phyloP scores from a whole-genome alignment of 2,113 vertebrate species.

The Sorex araneus region DNA sequence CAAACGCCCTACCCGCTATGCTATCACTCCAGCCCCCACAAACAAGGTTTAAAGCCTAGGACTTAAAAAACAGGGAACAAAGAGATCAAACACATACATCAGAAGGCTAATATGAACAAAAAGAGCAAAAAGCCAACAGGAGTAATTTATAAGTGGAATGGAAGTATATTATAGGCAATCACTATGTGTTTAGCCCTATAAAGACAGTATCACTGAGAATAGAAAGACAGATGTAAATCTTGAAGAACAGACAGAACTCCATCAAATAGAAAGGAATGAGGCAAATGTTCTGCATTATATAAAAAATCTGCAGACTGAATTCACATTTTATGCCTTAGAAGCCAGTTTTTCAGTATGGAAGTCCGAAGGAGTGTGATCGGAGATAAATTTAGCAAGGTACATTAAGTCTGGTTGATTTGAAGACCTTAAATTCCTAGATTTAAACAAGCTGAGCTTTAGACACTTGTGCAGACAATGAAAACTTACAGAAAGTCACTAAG shows the following conservation, averaged over 20 bases:
- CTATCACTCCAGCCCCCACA: too few relatives aligned
- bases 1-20: too few relatives aligned
- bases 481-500: not conserved
- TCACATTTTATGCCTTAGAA: not conserved
- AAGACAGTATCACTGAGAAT: not conserved
- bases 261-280: not conserved
- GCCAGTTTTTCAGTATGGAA: not conserved
- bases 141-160: not conserved
- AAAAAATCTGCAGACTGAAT: not conserved
- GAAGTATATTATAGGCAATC: not conserved
- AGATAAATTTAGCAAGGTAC: not conserved
- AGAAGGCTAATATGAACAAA: slow-evolving; percentile 5
- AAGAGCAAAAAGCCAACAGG: not conserved
- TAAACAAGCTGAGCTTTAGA: not conserved
- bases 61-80: not conserved
- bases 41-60: not conserved
- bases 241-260: not conserved
- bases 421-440: not conserved
- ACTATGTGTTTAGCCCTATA: not conserved
- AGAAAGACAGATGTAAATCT: not conserved
- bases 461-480: not conserved
- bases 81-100: not conserved
- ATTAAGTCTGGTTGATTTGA: not conserved
- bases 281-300: too few relatives aligned
- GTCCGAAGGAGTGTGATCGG: not conserved